These are phyloP conservation scores for Allolobophora icterica DNA, from an alignment of 2,888 invertebrate genomes.

Conservation along the genomic window DNA sequence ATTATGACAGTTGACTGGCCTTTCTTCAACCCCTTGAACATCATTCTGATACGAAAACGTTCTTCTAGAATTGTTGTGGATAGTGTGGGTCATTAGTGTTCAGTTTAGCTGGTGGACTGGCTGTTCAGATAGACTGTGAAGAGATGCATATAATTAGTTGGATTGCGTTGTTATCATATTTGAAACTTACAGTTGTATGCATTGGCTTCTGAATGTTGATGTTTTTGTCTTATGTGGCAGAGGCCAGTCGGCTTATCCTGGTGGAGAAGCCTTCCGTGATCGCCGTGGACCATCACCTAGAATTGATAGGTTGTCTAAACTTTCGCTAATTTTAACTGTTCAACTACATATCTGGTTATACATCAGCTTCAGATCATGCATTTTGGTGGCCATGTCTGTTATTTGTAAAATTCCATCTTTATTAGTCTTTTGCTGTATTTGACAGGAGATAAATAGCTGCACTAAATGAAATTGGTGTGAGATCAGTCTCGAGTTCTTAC, in stretches of 20 bases:
- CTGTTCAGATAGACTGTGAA: neutral
- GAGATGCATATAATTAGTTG: neutral
- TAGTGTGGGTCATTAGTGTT: neutral
- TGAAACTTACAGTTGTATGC: neutral
- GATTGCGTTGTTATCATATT: neutral
- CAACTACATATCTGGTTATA: neutral
- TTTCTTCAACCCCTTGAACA: neutral
- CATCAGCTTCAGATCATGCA: neutral
- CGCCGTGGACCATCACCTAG: neutral
- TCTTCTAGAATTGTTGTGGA: neutral
- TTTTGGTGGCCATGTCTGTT: neutral
- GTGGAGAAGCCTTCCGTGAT: constrained; percentile 18
- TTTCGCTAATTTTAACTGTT: neutral
- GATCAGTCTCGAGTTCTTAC: neutral
- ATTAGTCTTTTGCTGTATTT: neutral
- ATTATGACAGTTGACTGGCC: neutral
- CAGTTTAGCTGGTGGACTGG: neutral
- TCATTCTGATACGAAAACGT: neutral
- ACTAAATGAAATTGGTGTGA: neutral
- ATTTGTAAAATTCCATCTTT: neutral
- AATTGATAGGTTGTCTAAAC: neutral
- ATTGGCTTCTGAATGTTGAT: neutral
- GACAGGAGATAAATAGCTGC: neutral
- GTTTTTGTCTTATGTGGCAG: neutral
- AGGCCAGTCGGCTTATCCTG: neutral